Conservation (phyloP, 1,140 invertebrate species). For the Eufriesea mexicana region DNA sequence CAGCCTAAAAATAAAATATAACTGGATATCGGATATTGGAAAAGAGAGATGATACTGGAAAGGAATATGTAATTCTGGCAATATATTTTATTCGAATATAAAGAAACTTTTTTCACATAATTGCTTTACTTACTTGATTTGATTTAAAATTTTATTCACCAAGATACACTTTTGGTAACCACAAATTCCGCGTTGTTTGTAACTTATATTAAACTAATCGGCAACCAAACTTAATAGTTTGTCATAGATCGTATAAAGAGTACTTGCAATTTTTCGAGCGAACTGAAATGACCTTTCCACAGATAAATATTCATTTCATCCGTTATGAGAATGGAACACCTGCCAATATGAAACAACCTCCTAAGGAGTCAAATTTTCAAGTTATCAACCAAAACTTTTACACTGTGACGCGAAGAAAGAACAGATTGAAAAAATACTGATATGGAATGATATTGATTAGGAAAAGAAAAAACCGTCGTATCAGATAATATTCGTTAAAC, state of each 20-base stretch:
- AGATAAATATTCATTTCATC: constrained; percentile 54
- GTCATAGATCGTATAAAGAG: background rate
- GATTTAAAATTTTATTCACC: constrained; percentile 1
- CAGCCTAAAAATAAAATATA: background rate
- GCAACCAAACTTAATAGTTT: constrained; percentile 11
- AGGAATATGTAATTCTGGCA: background rate
- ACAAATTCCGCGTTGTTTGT: background rate
- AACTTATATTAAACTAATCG: background rate
- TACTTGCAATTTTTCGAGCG: background rate
- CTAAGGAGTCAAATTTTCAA: background rate
- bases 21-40: background rate
- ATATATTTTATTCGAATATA: background rate
- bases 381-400: background rate
- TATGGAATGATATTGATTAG: background rate
- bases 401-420: background rate
- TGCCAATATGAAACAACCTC: constrained; percentile 38
- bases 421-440: background rate
- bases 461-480: constrained; percentile 7
- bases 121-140: constrained; percentile 20
- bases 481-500: constrained; percentile 40
- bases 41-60: background rate
- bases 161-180: background rate
- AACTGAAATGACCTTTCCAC: constrained; percentile 41
- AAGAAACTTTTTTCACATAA: background rate
- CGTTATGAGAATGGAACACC: constrained; percentile 52